phyloP scores from a whole-genome alignment of 2,113 vertebrate species.

The Pterocles orientalis region DNA sequence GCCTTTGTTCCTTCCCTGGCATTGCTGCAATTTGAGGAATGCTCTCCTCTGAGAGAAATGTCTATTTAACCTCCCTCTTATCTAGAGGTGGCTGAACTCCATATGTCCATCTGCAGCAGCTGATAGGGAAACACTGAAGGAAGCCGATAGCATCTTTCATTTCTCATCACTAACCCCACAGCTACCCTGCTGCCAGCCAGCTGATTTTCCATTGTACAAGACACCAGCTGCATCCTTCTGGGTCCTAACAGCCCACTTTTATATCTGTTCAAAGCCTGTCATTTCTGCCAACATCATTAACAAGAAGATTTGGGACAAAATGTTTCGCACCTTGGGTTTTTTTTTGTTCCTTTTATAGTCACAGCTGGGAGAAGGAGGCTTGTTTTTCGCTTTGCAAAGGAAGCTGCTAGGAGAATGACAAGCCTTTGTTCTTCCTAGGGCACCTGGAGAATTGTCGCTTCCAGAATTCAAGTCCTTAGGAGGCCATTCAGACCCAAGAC shows the following conservation, averaged over 20 bases:
- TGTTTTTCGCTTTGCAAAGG: slow-evolving; percentile 17
- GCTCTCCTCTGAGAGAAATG: background rate
- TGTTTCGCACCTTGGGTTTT: slow-evolving; percentile 36
- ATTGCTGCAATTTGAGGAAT: background rate
- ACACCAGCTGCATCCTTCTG: slow-evolving; percentile 53
- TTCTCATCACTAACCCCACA: background rate
- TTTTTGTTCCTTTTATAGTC: background rate
- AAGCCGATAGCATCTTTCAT: slow-evolving; percentile 53
- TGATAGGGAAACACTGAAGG: slow-evolving; percentile 40
- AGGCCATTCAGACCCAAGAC: background rate
- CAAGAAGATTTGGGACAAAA: slow-evolving; percentile 22
- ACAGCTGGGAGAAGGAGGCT: slow-evolving; percentile 50
- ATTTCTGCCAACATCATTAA: slow-evolving; percentile 41
- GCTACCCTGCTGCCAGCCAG: background rate
- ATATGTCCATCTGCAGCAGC: slow-evolving; percentile 5
- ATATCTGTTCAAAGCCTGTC: slow-evolving; percentile 14
- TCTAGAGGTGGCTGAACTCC: background rate
- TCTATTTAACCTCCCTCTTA: background rate
- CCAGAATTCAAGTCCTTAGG: slow-evolving; percentile 33
- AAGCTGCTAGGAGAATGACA: slow-evolving; percentile 26
- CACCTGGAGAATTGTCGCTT: slow-evolving; percentile 1
- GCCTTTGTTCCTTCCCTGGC: slow-evolving; percentile 32
- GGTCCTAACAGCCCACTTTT: slow-evolving; percentile 36
- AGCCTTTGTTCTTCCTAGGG: slow-evolving; percentile 45
- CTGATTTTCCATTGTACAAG: slow-evolving; percentile 12